Percentiles rank a stretch among this genome's conserved stretches.
Conservation (phyloP, 1,140 invertebrate genomes). For the Brachionus angularis region DNA sequence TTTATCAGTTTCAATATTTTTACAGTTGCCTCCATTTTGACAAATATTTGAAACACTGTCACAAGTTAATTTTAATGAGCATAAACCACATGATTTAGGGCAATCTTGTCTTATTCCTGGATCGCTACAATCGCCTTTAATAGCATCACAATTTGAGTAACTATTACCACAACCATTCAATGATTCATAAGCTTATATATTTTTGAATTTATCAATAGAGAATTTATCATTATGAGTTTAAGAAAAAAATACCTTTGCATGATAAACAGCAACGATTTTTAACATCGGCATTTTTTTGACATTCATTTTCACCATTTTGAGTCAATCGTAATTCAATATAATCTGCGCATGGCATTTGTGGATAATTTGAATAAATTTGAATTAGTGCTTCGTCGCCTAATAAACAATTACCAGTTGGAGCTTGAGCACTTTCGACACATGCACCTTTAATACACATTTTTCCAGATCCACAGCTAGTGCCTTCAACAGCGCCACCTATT, state of each 20-base stretch:
- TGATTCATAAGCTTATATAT: too few relatives aligned
- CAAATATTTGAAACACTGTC: neutral
- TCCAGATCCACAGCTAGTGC: neutral
- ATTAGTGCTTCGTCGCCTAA: constrained; percentile 1
- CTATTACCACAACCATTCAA: too few relatives aligned
- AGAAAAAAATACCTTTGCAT: too few relatives aligned
- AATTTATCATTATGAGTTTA: too few relatives aligned
- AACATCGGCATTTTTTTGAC: neutral
- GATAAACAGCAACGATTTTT: constrained; percentile 2
- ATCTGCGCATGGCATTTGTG: constrained; percentile 8
- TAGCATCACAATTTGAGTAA: constrained; percentile 10
- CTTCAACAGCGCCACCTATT: neutral
- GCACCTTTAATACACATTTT: neutral
- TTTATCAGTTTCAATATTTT: neutral
- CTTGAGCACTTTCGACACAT: neutral
- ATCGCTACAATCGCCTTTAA: neutral
- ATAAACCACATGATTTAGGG: constrained; percentile 21
- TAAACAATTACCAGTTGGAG: neutral
- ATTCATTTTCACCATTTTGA: constrained; percentile 2
- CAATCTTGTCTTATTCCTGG: neutral
- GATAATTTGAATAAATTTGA: neutral
- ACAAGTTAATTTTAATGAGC: constrained; percentile 17
- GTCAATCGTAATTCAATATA: neutral
- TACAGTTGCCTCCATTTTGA: constrained; percentile 1
- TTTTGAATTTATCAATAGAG: too few relatives aligned